A percentile compares a stretch with the other conserved stretches of the same genome.
Conservation (phyloP, 1,140 invertebrate genomes). For the Conus ventricosus region DNA sequence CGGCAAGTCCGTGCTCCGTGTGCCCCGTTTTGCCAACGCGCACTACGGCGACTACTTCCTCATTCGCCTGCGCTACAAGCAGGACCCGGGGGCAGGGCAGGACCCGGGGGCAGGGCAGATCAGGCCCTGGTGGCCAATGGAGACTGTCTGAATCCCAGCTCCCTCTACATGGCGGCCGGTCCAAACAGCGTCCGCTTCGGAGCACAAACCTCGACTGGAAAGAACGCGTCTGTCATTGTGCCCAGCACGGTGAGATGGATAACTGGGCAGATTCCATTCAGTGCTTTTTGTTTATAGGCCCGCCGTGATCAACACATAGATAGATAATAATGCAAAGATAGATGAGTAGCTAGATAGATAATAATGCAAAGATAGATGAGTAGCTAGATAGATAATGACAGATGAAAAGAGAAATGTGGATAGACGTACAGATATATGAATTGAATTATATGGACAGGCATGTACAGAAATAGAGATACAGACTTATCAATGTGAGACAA, state of each 20-base stretch:
- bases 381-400: too few species aligned
- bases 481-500: too few species aligned
- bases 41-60: constrained; percentile 53
- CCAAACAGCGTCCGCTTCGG: constrained; percentile 65
- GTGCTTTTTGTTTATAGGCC: too few species aligned
- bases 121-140: constrained; percentile 60
- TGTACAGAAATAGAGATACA: too few species aligned
- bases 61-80: constrained; percentile 44
- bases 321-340: too few species aligned
- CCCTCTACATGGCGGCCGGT: constrained; percentile 63
- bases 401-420: too few species aligned
- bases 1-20: constrained; percentile 53
- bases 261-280: too few species aligned
- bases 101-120: neutral
- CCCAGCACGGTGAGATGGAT: constrained; percentile 37
- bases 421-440: too few species aligned
- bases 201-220: constrained; percentile 37
- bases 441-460: too few species aligned
- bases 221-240: constrained; percentile 43
- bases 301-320: too few species aligned
- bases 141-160: constrained; percentile 57
- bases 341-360: too few species aligned
- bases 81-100: constrained; percentile 27
- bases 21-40: constrained; percentile 58
- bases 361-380: too few species aligned